These are phyloP conservation scores for Hypanus sabinus DNA, from an alignment of 2,113 vertebrate genomes.

Conservation along the genomic window DNA sequence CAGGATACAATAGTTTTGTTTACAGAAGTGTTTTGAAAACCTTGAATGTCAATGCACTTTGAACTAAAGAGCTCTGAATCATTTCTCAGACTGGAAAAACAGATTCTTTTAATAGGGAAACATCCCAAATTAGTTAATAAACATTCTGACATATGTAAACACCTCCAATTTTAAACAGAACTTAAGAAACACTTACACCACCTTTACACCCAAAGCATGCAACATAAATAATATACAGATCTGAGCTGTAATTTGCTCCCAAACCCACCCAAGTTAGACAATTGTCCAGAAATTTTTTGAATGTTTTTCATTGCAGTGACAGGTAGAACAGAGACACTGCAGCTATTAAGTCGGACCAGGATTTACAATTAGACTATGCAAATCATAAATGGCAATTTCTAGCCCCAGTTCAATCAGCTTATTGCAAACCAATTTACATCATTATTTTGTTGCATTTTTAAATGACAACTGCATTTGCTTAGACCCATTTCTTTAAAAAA, in stretches of 20 bases:
- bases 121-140: neutral
- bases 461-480: neutral
- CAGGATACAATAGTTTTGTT: neutral
- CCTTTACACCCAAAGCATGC: constrained; percentile 38
- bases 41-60: neutral
- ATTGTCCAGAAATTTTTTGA: neutral
- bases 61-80: neutral
- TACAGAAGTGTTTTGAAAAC: neutral
- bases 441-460: no score
- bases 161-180: neutral
- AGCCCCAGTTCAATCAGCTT: neutral
- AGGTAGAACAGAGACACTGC: neutral
- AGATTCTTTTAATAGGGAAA: neutral
- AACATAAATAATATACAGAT: constrained; percentile 36
- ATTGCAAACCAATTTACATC: neutral
- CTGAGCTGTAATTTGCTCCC: constrained; percentile 17
- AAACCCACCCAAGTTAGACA: neutral
- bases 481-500: neutral
- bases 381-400: neutral
- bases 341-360: neutral
- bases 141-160: neutral
- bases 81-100: neutral
- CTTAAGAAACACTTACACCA: constrained; percentile 18
- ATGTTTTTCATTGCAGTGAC: neutral
- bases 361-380: neutral